Base-by-base conservation (phyloP, 2,113 vertebrate genomes). In the Limnothrissa miodon region DNA sequence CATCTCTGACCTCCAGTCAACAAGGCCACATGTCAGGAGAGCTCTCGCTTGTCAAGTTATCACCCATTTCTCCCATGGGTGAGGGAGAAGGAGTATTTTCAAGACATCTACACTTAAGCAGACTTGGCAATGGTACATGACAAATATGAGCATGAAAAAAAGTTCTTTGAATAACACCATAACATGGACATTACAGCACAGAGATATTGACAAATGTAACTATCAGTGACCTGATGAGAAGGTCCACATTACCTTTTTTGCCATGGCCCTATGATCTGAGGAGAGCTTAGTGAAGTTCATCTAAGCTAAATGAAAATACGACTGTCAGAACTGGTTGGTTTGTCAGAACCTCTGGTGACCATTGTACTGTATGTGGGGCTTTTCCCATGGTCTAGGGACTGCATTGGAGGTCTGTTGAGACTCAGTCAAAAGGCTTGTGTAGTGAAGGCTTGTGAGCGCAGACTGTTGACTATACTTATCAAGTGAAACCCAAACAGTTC, bases 401-500 rank as follows among this genome's bases (percentile, higher is more conserved):
- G 62, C 62, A 36, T 13, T 33, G 62, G 36, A 36, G 5, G 62
- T 3, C 62, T 70, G 62, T 29, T 36, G 13, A 70, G 62, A 66
- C n/a, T 29, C 56, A 59, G 1, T 59, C 59, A 8, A 29, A 33
- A 29, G 15, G 66, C 36, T 74, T 13, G 29, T 4, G 15, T 36
- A 15, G 13, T 13, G 33, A 15, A 39, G 66, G 66, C 25, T 33
- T 13, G 33, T 13, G 29, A 74, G 29, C 66, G 33, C 66, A 74
- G 66, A 74, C 66, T 74, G 66, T 74, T 74, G 66, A 74, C 66
- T 74, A 74, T 74, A 74, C 66, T 74, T 74, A 74, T 74, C 66
- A 74, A 74, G 66, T 74, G 29, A 74, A 74, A 74, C 66, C 66
- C 66, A 74, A 74, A 74, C 66, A 74, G 66, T 74, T 74, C 33